Evolutionary conservation across 2,113 vertebrate species (phyloP).

Genomic region (Rhizomys pruinosus): DNA sequence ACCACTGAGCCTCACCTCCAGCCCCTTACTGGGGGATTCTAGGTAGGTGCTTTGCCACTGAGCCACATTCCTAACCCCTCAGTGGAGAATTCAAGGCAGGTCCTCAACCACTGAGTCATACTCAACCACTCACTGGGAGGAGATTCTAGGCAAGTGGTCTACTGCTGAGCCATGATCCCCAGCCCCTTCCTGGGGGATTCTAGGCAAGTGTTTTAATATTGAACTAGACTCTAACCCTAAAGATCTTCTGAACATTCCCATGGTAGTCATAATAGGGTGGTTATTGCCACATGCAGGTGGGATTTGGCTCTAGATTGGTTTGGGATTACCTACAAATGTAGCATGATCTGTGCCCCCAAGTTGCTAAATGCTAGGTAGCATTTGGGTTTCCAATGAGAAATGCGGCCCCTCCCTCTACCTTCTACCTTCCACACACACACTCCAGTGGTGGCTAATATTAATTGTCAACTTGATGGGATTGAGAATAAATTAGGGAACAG

Average conservation of each 20-base stretch:
- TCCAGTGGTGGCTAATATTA: not conserved
- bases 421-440: too few relatives aligned
- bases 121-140: not conserved
- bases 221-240: not conserved
- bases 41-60: not conserved
- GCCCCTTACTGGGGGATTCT: not conserved
- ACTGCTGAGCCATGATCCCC: not conserved
- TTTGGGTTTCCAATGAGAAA: constrained; percentile 20
- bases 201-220: not conserved
- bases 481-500: not conserved
- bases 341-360: not conserved
- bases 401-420: too few relatives aligned
- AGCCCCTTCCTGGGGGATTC: not conserved
- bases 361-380: not conserved
- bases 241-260: not conserved
- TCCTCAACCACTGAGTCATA: not conserved
- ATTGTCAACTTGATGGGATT: not conserved
- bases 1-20: not conserved
- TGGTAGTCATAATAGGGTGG: not conserved
- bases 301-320: not conserved
- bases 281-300: not conserved
- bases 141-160: not conserved
- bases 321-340: constrained; percentile 33
- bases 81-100: not conserved
- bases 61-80: not conserved